Evolutionary conservation across 2,797 vertebrate species (phyloP), one percentile per base, ranked within the genome.

Genomic region (Neosilurus hyrtlii): DNA sequence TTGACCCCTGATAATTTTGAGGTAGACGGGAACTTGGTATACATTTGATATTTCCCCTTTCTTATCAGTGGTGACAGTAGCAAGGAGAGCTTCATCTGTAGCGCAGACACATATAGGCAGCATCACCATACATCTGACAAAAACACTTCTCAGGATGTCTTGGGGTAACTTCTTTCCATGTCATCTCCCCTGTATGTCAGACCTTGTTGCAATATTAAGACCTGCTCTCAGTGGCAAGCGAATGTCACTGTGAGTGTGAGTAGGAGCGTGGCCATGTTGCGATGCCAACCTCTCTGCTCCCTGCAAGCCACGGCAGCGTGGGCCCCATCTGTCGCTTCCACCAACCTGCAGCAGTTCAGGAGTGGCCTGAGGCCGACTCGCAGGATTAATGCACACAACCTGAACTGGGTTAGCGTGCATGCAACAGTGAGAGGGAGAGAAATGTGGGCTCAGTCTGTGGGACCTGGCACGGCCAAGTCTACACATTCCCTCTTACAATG

Each of bases 281-380:
- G 92, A 93, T 92, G 91, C 93, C 93, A 93, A 93, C 93, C 93
- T 94, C 92, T 93, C 92, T 85, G 87, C 91, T 93, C 92, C 92
- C 92, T 93, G 91, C 92, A 89, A 92, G 93, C 92, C 93, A 92
- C 92, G 91, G 92, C 92, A 92, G 91, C 89, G 92, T 82, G 65
- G 68, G 78, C 85, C 88, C 89, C 89, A 90, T 90, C 89, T 90
- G 89, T 90, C 86, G 82, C 87, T 83, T 85, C 81, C 87, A 86
- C 87, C 86, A 87, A 88, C 89, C 89, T 90, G 89, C 86, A 87
- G 82, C 87, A 86, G 83, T 81, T 84, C 85, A 66, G 84, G 86
- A 89, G 86, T 85, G 86, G 86, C 86, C 88, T 76, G 75, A 85
- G 89, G 88, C 86, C 86, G 82, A 86, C 84, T 88, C 87, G 35